A percentile compares a stretch with the other conserved stretches of the same genome.
Evolutionary conservation across 2,888 invertebrate species (phyloP).

Genomic region (Scaptomyza parva): DNA sequence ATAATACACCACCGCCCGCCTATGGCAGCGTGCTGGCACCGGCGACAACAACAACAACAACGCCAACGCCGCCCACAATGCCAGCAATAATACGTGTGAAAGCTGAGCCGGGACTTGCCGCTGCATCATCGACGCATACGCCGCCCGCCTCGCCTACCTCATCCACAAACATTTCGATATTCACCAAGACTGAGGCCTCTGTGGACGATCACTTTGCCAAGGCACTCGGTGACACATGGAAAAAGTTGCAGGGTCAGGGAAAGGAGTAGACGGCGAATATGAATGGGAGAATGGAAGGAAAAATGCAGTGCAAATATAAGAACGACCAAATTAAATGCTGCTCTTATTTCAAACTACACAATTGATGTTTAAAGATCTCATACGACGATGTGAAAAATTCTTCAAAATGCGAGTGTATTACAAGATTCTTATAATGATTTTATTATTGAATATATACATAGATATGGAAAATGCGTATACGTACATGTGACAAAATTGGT

Average conservation of each 20-base stretch:
- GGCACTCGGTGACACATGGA: conserved; percentile 94
- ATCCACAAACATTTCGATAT: conserved; percentile 73
- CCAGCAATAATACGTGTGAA: conserved; percentile 81
- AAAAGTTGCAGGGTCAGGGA: conserved; percentile 88
- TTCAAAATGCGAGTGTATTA: conserved; percentile 79
- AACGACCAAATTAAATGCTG: conserved; percentile 68
- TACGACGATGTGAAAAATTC: conserved; percentile 73
- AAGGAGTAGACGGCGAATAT: conserved; percentile 71
- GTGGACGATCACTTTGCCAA: conserved; percentile 97
- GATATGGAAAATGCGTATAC: conserved; percentile 73
- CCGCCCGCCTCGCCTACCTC: conserved; percentile 77
- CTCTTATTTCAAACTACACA: conserved; percentile 75
- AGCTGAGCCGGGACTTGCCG: conserved; percentile 79
- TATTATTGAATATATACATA: conserved; percentile 56
- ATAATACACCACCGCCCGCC: conserved; percentile 70
- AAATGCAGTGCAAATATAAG: conserved; percentile 19
- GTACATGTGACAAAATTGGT: conserved; percentile 79
- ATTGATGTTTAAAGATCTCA: conserved; percentile 73
- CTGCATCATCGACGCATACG: conserved; percentile 77
- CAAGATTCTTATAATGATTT: conserved; percentile 76
- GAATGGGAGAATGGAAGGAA: not conserved
- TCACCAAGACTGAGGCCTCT: conserved; percentile 84
- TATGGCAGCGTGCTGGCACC: conserved; percentile 51
- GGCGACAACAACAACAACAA: conserved; percentile 54
- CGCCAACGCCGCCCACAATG: conserved; percentile 64